phyloP scores from a whole-genome alignment of 2,888 invertebrate species.

The Papilio elwesi region DNA sequence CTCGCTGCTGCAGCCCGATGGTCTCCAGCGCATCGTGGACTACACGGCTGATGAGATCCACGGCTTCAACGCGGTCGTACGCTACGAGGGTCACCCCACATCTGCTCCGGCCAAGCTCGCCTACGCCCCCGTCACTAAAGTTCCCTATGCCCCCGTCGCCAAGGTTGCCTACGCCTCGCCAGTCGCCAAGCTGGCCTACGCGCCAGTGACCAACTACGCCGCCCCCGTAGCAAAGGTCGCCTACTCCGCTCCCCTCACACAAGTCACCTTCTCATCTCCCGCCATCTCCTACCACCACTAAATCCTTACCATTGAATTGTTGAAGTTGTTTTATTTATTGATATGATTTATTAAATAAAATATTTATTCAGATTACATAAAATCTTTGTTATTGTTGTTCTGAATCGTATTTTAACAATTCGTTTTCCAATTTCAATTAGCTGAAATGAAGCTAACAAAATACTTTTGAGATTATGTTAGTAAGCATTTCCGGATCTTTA shows the following conservation, averaged over 20 bases:
- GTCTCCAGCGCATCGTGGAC: constrained; percentile 74
- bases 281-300: constrained; percentile 74
- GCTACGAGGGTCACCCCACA: constrained; percentile 71
- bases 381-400: background rate
- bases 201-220: constrained; percentile 51
- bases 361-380: constrained; percentile 34
- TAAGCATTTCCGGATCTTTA: no score
- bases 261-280: constrained; percentile 70
- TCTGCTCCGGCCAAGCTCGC: constrained; percentile 48
- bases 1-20: constrained; percentile 79
- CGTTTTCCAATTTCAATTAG: no score
- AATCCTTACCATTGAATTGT: constrained; percentile 40
- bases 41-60: constrained; percentile 73
- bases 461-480: no score
- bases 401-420: no score
- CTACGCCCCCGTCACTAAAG: constrained; percentile 51
- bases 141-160: constrained; percentile 54
- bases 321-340: constrained; percentile 41
- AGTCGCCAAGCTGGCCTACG: constrained; percentile 45
- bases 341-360: constrained; percentile 39
- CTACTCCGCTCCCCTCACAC: constrained; percentile 54
- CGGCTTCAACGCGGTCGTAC: constrained; percentile 78
- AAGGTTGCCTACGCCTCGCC: constrained; percentile 56
- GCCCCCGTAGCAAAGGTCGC: constrained; percentile 43
- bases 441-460: no score